A percentile compares a stretch with the other conserved stretches of the same genome.
These are phyloP conservation scores for Pelodiscus sinensis DNA, from an alignment of 2,113 vertebrate species.

Conservation along the genomic window DNA sequence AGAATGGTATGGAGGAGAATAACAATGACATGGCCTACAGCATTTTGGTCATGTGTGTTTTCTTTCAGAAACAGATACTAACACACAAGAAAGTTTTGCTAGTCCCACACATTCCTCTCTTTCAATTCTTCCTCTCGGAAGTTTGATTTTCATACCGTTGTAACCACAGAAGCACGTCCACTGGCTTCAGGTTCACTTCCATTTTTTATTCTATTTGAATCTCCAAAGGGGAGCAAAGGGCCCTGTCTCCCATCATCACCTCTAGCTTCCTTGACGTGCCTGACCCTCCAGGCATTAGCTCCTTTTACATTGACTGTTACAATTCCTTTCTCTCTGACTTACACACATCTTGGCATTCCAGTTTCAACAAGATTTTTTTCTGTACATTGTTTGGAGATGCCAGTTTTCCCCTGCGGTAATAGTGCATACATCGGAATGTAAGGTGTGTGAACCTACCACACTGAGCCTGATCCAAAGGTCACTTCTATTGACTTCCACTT, in stretches of 20 bases:
- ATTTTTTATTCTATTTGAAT: accelerated
- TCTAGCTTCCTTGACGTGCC: accelerated
- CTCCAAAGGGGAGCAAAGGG: background rate
- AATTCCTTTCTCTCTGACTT: background rate
- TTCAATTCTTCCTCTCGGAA: background rate
- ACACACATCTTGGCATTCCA: background rate
- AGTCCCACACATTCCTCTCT: background rate
- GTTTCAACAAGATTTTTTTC: background rate
- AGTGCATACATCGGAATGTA: background rate
- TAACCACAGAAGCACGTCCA: background rate
- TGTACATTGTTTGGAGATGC: background rate
- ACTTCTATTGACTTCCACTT: accelerated
- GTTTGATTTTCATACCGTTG: background rate
- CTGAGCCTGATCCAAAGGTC: background rate
- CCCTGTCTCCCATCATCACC: accelerated
- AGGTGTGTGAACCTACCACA: background rate
- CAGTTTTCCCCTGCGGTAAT: background rate
- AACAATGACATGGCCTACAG: background rate
- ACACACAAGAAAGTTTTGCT: background rate
- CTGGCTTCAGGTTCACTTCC: accelerated
- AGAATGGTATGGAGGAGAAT: background rate
- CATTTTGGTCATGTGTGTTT: no score
- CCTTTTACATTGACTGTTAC: background rate
- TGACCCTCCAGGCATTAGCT: background rate
- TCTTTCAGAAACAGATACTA: background rate